phyloP scores from a whole-genome alignment of 2,888 invertebrate genomes.

The Xylophagus ater region DNA sequence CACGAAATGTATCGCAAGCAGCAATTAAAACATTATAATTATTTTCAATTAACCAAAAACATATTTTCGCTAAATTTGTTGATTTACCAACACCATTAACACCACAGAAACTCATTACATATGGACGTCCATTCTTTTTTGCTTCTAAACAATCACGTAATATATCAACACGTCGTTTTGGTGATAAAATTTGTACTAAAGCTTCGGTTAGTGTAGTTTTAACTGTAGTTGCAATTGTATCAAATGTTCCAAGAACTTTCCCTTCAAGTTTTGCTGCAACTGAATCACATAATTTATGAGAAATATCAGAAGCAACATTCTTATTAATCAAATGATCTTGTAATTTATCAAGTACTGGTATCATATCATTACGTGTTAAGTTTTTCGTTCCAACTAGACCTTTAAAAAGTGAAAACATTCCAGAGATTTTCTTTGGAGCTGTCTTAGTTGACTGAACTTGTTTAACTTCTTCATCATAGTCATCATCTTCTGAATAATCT shows the following conservation, averaged over 20 bases:
- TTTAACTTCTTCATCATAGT: conserved; percentile 33
- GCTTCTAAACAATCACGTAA: conserved; percentile 91
- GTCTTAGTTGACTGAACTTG: conserved; percentile 10
- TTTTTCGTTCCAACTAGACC: conserved; percentile 83
- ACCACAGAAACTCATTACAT: conserved; percentile 94
- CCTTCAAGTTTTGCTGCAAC: conserved; percentile 84
- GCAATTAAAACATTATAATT: conserved; percentile 91
- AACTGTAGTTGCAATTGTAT: conserved; percentile 79
- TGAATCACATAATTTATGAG: conserved; percentile 86
- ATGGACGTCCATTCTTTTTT: conserved; percentile 72
- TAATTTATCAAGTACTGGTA: conserved; percentile 82
- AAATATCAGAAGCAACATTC: conserved; percentile 95
- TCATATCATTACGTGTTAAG: conserved; percentile 66
- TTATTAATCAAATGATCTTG: conserved; percentile 92
- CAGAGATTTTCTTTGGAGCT: conserved; percentile 36
- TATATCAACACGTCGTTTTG: conserved; percentile 90
- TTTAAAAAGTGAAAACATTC: conserved; percentile 79
- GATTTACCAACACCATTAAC: conserved; percentile 99
- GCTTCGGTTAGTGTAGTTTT: conserved; percentile 81
- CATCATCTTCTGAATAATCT: conserved; percentile 49
- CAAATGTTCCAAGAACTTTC: conserved; percentile 87
- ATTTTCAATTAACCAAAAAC: conserved; percentile 99
- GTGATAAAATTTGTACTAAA: conserved; percentile 86
- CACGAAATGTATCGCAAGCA: conserved; percentile 98
- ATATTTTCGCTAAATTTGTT: conserved; percentile 97